Evolutionary conservation across 2,797 vertebrate species (phyloP).

Genomic region (Otus scops): DNA sequence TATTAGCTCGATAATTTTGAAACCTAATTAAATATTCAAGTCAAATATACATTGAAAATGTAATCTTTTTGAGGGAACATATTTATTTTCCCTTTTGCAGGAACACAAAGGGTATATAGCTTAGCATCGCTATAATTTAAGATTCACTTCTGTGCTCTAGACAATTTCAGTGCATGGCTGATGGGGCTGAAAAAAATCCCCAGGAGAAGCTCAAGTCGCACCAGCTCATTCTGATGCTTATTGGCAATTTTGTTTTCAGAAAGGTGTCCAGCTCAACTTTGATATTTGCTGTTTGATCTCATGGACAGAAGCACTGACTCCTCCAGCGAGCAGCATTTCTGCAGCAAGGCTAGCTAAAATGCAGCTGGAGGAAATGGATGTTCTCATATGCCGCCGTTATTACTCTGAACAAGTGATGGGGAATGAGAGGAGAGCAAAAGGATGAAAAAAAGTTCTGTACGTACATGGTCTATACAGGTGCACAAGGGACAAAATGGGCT

Average conservation of each 20-base stretch:
- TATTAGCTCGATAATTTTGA: conserved; percentile 61
- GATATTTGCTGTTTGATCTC: not conserved
- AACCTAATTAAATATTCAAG: conserved; percentile 63
- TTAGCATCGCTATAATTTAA: conserved; percentile 31
- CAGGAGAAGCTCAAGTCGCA: not conserved
- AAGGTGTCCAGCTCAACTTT: not conserved
- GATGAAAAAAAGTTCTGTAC: not conserved
- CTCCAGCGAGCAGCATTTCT: not conserved
- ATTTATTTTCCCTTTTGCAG: conserved; percentile 53
- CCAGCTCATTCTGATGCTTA: not conserved
- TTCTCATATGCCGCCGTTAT: not conserved
- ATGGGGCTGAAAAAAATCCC: not conserved
- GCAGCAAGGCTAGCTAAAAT: not conserved
- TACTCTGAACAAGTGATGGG: not conserved
- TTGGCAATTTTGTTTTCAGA: not conserved
- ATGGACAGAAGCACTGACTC: not conserved
- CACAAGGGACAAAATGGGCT: not conserved
- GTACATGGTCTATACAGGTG: not conserved
- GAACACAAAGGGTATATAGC: conserved; percentile 53
- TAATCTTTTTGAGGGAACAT: conserved; percentile 56
- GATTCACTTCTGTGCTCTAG: conserved; percentile 41
- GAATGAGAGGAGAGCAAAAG: not conserved
- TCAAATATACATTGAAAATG: conserved; percentile 56
- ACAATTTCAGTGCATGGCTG: conserved; percentile 22
- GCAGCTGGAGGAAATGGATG: not conserved